phyloP scores from a whole-genome alignment of 2,888 invertebrate genomes.

The Meiosimyza decipiens region DNA sequence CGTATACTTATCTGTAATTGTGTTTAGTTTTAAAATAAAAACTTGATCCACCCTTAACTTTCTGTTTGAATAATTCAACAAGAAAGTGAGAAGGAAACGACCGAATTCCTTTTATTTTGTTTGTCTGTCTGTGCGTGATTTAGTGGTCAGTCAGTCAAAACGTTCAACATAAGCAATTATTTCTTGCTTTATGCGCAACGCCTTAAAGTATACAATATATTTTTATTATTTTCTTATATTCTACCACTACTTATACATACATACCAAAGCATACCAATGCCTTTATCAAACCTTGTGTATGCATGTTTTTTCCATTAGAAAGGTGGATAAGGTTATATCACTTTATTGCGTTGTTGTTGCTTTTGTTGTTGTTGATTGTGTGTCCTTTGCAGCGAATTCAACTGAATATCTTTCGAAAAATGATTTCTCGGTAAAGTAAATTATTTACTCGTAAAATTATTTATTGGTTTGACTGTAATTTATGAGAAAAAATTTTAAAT shows the following conservation, averaged over 20 bases:
- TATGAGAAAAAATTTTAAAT: too few species aligned
- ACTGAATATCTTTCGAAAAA: too few species aligned
- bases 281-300: neutral
- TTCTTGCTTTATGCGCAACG: neutral
- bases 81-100: neutral
- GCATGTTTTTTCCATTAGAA: neutral
- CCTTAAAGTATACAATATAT: conserved; percentile 3
- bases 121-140: conserved; percentile 4
- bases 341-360: neutral
- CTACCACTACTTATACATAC: too few species aligned
- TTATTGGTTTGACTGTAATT: too few species aligned
- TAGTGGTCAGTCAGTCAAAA: conserved; percentile 6
- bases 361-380: neutral
- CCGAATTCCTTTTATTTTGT: too few species aligned
- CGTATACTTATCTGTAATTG: too few species aligned
- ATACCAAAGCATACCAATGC: neutral
- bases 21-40: too few species aligned
- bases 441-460: too few species aligned
- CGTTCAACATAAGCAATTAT: conserved; percentile 10
- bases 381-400: too few species aligned
- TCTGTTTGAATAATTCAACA: conserved; percentile 17
- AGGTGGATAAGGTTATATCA: neutral
- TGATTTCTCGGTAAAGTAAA: too few species aligned
- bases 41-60: too few species aligned
- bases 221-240: neutral